phyloP scores from a whole-genome alignment of 2,113 vertebrate species.

The Podarcis muralis region DNA sequence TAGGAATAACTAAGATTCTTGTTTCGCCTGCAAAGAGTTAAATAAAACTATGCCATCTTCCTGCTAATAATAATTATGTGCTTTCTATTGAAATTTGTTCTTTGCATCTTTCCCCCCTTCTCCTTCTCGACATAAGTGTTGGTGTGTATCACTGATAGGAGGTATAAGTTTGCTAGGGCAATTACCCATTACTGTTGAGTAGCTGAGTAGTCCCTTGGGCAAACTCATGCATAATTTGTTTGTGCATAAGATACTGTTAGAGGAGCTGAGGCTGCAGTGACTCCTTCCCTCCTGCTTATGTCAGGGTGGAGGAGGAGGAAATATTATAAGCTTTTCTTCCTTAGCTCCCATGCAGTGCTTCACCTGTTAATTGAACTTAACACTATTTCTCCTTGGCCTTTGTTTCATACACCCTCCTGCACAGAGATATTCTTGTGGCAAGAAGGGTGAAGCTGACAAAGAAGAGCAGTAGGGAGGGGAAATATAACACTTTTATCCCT shows the following conservation, averaged over 20 bases:
- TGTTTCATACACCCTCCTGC: constrained; percentile 42
- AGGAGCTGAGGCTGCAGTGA: constrained; percentile 70
- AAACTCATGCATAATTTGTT: constrained; percentile 80
- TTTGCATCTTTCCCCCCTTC: constrained; percentile 40
- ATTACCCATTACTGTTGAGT: constrained; percentile 78
- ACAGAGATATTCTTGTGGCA: constrained; percentile 58
- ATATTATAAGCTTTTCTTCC: constrained; percentile 58
- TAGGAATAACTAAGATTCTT: constrained; percentile 58
- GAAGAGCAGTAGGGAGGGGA: constrained; percentile 35
- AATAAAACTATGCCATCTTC: constrained; percentile 72
- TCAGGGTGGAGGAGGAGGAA: neutral
- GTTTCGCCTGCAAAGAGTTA: constrained; percentile 62
- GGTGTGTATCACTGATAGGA: constrained; percentile 72
- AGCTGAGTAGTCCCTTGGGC: constrained; percentile 74
- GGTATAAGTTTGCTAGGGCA: constrained; percentile 74
- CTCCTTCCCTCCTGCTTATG: constrained; percentile 60
- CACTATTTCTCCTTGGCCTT: constrained; percentile 50
- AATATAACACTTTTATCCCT: constrained; percentile 56
- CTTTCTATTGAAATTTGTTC: constrained; percentile 74
- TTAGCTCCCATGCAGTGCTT: constrained; percentile 61
- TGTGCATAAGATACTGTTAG: constrained; percentile 73
- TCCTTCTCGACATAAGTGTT: constrained; percentile 65
- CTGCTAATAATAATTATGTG: constrained; percentile 73
- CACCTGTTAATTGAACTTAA: constrained; percentile 72
- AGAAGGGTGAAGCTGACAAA: constrained; percentile 60